Conservation (phyloP, 2,797 vertebrate species). For the Etheostoma nigrum region DNA sequence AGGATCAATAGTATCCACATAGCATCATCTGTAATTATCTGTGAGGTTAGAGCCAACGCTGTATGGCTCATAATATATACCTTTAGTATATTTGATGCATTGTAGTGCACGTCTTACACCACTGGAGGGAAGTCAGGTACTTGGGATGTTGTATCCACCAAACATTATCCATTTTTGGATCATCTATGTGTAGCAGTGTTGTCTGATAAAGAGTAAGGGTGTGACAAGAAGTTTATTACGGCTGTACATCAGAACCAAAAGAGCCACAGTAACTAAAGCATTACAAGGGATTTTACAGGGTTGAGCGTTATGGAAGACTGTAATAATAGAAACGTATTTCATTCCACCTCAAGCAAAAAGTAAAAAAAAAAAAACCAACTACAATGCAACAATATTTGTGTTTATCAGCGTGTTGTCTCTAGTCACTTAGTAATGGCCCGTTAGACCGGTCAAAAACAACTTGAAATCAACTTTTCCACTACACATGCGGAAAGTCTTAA, state of each 20-base stretch:
- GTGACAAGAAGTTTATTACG: neutral
- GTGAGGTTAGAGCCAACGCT: neutral
- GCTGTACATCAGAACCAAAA: neutral
- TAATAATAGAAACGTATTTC: neutral
- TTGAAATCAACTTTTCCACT: neutral
- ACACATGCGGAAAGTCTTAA: neutral
- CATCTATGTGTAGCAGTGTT: neutral
- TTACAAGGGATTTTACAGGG: neutral
- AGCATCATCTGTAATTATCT: neutral
- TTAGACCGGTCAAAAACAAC: neutral
- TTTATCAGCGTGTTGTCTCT: neutral
- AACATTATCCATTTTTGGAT: neutral
- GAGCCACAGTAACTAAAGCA: neutral
- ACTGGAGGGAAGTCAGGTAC: neutral
- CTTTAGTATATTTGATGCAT: neutral
- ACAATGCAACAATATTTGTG: too few relatives aligned
- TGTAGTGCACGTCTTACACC: constrained; percentile 8
- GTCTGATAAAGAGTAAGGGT: neutral
- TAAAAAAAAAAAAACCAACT: neutral
- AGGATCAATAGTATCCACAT: neutral
- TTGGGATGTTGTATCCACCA: neutral
- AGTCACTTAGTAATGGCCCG: neutral
- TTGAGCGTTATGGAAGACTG: neutral
- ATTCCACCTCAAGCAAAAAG: neutral
- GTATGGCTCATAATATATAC: neutral